These are phyloP conservation scores for Chrysocyon brachyurus DNA, from an alignment of 2,797 vertebrate species.

Conservation along the genomic window DNA sequence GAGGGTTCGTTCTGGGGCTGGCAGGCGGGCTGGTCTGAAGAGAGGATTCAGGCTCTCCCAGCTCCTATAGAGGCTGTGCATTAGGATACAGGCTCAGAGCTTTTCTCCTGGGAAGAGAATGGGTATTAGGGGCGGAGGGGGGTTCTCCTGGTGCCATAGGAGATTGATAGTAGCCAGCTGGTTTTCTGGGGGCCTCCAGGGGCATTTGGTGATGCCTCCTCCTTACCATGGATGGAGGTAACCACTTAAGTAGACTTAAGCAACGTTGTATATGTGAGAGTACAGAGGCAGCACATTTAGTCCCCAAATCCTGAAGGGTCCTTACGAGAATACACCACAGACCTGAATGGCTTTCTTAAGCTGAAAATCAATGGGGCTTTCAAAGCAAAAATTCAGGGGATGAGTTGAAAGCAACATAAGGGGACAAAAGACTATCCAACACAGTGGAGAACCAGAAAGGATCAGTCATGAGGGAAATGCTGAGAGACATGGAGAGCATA, in stretches of 20 bases:
- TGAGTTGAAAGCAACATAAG: not conserved
- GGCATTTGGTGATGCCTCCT: not conserved
- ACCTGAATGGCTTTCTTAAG: not conserved
- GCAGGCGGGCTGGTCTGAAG: not conserved
- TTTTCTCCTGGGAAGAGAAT: not conserved
- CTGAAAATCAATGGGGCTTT: not conserved
- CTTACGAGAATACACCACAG: not conserved
- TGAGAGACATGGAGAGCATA: not conserved
- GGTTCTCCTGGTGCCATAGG: not conserved
- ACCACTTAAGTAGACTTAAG: fast-evolving
- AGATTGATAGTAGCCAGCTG: not conserved
- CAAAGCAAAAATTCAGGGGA: not conserved
- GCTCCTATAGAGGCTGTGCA: not conserved
- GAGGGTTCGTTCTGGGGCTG: not conserved
- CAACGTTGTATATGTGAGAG: not conserved
- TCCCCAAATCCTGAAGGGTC: not conserved
- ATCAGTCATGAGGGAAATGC: not conserved
- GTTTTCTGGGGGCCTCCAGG: not conserved
- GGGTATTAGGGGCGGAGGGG: no score
- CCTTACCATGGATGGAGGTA: not conserved
- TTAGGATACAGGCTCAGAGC: not conserved
- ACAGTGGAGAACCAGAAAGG: not conserved
- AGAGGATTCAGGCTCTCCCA: not conserved
- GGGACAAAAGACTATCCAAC: not conserved
- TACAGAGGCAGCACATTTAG: not conserved